phyloP scores from a whole-genome alignment of 2,888 invertebrate genomes.

The Autographa pulchrina region DNA sequence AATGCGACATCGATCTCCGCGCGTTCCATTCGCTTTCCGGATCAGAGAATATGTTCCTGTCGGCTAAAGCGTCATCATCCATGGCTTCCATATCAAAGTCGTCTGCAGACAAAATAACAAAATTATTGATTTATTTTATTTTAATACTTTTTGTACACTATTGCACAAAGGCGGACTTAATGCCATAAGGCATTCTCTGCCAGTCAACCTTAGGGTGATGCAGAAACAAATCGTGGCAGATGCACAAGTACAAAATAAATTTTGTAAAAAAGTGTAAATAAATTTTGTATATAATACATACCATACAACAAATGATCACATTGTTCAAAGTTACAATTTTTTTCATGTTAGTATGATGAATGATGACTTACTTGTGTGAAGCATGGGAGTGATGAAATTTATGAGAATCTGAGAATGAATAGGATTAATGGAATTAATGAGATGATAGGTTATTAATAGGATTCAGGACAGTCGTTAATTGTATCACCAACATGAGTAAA shows the following conservation, averaged over 20 bases:
- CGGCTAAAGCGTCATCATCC: conserved; percentile 88
- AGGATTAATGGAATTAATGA: conserved; percentile 24
- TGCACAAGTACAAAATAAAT: too few species aligned
- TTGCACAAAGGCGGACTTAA: too few species aligned
- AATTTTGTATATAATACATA: too few species aligned
- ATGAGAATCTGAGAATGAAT: conserved; percentile 42
- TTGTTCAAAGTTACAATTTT: not conserved
- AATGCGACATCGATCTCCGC: conserved; percentile 63
- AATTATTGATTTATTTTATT: too few species aligned
- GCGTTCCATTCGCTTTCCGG: conserved; percentile 92
- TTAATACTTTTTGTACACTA: too few species aligned
- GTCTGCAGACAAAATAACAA: conserved; percentile 64
- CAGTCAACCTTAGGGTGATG: too few species aligned
- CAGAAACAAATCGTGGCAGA: too few species aligned
- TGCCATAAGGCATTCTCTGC: too few species aligned
- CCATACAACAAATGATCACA: too few species aligned
- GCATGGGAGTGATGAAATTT: conserved; percentile 28
- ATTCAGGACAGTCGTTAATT: too few species aligned
- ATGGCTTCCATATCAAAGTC: conserved; percentile 76
- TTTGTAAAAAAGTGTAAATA: too few species aligned
- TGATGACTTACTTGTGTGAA: conserved; percentile 23
- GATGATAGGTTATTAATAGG: not conserved
- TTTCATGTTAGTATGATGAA: conserved; percentile 16
- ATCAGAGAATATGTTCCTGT: conserved; percentile 91
- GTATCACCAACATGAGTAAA: too few species aligned